Base-by-base conservation (phyloP, 2,888 invertebrate genomes). In the Caenorhabditis wallacei region DNA sequence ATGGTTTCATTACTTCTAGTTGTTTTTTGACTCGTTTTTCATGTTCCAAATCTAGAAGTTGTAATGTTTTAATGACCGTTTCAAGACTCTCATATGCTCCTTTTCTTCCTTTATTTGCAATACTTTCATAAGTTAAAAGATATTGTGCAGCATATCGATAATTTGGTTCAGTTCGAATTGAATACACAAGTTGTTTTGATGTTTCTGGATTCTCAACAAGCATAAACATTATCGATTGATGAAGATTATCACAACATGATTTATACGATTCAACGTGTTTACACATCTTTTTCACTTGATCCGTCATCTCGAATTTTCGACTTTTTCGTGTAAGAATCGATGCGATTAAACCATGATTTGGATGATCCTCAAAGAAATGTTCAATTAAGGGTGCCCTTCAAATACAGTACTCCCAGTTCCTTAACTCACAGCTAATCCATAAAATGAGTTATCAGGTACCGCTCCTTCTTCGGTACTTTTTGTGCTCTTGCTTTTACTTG, bases 181-280 rank as follows among this genome's bases (percentile, higher is more conserved):
- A 16, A 16, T 43, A 30, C 2, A 20, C 16, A 5, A 72, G 30
- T 0, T 37, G 22, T 22, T 53, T 64, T 13, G 66, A 35, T 16
- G 24, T n/a, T 11, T 2, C 37, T 18, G 64, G 46, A 66, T 81
- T 71, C 56, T 81, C 81, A 22, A 81, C 75, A 1, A 81, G 22
- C 53, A 75, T 43, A 51, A n/a, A 75, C 51, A 70, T 70, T 13
- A 81, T 30, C 2, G 81, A 56, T 37, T 75, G 69, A 46, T 81
- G 81, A 5, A 81, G 57, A 20, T 24, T 20, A 26, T 81, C 81
- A n/a, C 64, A 46, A 4, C 37, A 20, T n/a, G 40, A 3, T 35
- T 81, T 81, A 64, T 81, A 81, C 2, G 64, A 26, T 22, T 81
- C 81, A 20, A 81, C 63, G 16, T 70, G 54, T 18, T 75, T 63